Base-by-base conservation (phyloP, 2,888 invertebrate genomes). In the Malthinus seriepunctatus region DNA sequence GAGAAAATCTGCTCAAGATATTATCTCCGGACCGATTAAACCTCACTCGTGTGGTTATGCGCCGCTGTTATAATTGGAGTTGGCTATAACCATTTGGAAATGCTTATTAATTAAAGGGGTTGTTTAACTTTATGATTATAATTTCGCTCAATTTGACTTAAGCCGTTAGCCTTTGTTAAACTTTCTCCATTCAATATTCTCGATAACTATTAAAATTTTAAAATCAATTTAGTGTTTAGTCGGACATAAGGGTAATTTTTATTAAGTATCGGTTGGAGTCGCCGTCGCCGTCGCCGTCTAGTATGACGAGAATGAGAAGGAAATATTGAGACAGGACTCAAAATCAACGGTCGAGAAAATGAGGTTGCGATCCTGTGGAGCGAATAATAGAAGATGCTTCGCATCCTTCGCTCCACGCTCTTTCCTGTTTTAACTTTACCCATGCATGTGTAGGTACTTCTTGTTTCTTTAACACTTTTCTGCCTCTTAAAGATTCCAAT, bases 301-400 rank as follows among this genome's bases (percentile, higher is more conserved):
- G 53, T 66, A 69, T 69, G 67, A 69, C 68, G 69, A 69, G 69
- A 71, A 63, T 63, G 69, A 69, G 70, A 68, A 62, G 71, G 70
- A 67, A 69, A 69, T 64, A 69, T 66, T 62, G 67, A 71, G 73
- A 69, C 72, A 73, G 73, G 75, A 72, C 73, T 71, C 76, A 74
- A 75, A 79, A 78, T 79, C 82, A 83, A 82, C 81, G 82, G 81
- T 74, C 81, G 80, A 80, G 82, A 83, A 82, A 83, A 83, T 83
- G 82, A 83, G 81, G 78, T 79, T 79, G 78, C 73, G 74, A 78
- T 74, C 72, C 79, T 76, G 69, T 79, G 78, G 76, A 78, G 76
- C 79, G 79, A 73, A 76, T 79, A 80, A 80, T 80, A 76, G 78
- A 76, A 71, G 75, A 76, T 75, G 73, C 72, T 72, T 67, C 68